Conservation (phyloP, 2,888 invertebrate genomes). For the Chymomyza amoena region DNA sequence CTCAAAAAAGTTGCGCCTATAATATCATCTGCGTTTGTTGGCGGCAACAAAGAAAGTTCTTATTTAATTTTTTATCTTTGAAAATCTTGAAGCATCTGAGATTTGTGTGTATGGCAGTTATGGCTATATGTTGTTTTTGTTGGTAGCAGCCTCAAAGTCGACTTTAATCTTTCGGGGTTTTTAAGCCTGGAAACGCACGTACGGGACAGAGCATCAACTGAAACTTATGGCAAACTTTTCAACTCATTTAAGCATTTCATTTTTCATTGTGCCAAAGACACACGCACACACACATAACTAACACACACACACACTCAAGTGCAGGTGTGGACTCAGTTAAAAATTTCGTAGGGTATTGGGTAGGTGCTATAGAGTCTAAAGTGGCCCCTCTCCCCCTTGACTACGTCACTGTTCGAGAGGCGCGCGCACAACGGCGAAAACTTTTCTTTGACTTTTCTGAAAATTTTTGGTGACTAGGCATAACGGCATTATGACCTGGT, state of each 20-base stretch:
- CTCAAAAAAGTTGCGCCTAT: neutral
- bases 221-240: constrained; percentile 66
- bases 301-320: neutral
- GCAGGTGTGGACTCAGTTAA: constrained; percentile 16
- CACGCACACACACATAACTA: neutral
- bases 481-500: neutral
- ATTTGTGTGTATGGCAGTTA: constrained; percentile 30
- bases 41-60: neutral
- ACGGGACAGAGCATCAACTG: constrained; percentile 9
- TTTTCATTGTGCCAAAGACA: constrained; percentile 57
- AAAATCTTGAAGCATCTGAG: constrained; percentile 17
- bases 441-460: neutral
- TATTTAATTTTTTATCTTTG: neutral
- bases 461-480: constrained; percentile 4
- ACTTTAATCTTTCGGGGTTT: constrained; percentile 47
- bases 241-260: constrained; percentile 69
- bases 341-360: neutral
- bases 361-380: too few relatives aligned
- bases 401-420: neutral
- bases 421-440: neutral
- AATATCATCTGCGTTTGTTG: neutral
- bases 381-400: neutral
- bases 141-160: constrained; percentile 44
- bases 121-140: neutral
- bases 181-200: constrained; percentile 36